Conservation (phyloP, 2,113 vertebrate species). For the Alaudala cheleensis region DNA sequence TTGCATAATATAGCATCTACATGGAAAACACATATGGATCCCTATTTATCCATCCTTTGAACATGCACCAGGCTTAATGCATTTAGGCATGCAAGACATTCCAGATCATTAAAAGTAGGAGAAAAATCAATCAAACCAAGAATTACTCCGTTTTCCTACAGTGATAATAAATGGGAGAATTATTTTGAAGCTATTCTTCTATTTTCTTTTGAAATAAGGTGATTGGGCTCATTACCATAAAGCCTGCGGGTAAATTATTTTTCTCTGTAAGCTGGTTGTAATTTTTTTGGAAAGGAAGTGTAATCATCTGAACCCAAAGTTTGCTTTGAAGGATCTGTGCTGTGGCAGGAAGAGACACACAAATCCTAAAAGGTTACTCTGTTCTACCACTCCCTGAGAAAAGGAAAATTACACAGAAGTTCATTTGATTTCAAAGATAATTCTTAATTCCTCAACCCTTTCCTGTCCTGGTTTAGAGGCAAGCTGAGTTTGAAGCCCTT, state of each 20-base stretch:
- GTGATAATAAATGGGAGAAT: background rate
- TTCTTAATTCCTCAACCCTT: background rate
- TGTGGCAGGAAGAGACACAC: background rate
- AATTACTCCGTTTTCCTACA: background rate
- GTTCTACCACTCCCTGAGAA: background rate
- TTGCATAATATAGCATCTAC: background rate
- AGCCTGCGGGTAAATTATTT: constrained; percentile 19
- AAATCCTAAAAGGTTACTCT: background rate
- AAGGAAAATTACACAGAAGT: background rate
- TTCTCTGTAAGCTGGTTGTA: background rate
- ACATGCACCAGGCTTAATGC: background rate
- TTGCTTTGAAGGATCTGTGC: background rate
- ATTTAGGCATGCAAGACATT: constrained; percentile 8
- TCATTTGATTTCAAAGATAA: background rate
- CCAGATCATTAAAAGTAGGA: background rate
- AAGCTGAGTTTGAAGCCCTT: background rate
- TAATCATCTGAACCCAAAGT: background rate
- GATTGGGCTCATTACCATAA: constrained; percentile 57
- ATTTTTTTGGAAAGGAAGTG: background rate
- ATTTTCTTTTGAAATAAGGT: constrained; percentile 49
- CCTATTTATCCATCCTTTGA: background rate
- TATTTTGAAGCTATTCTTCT: constrained; percentile 39
- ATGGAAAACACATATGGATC: constrained; percentile 12
- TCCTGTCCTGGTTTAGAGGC: background rate
- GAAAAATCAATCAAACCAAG: constrained; percentile 13